These are phyloP conservation scores for Candoia aspera DNA, from an alignment of 2,113 vertebrate genomes.

Conservation along the genomic window DNA sequence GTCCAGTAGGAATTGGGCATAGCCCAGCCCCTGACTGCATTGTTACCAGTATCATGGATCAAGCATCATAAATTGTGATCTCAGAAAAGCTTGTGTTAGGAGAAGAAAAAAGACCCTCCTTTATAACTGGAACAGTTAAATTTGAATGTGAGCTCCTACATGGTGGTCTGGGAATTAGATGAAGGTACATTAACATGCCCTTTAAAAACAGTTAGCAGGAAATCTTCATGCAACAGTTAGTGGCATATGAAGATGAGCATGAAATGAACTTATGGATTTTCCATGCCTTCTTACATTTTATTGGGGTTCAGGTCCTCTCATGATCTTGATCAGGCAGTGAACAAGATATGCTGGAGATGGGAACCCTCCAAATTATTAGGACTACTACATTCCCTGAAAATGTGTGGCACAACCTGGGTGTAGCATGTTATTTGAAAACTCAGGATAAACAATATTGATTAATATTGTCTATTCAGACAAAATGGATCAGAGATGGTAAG, in stretches of 20 bases:
- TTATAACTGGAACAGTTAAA: neutral
- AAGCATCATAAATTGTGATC: neutral
- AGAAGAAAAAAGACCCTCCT: neutral
- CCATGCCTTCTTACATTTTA: neutral
- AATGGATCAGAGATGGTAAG: too few relatives aligned
- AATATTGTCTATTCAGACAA: too few relatives aligned
- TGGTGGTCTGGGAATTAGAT: neutral
- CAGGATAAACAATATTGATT: too few relatives aligned
- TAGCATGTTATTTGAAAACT: too few relatives aligned
- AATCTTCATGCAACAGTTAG: neutral
- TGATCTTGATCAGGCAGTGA: neutral
- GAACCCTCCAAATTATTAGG: neutral
- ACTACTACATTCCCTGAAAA: neutral
- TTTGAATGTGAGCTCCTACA: neutral
- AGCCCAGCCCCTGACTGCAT: neutral
- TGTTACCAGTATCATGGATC: neutral
- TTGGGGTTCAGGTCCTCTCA: neutral
- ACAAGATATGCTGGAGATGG: neutral
- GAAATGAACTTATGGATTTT: neutral
- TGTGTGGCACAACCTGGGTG: neutral
- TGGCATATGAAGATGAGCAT: neutral
- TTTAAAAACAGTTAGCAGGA: neutral
- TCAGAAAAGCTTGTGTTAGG: neutral
- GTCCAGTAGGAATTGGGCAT: neutral
- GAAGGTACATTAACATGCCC: neutral